Percentiles rank a stretch among this genome's conserved stretches.
Evolutionary conservation across 2,797 vertebrate genomes (phyloP).

Genomic region (Syngnathus rostellatus): DNA sequence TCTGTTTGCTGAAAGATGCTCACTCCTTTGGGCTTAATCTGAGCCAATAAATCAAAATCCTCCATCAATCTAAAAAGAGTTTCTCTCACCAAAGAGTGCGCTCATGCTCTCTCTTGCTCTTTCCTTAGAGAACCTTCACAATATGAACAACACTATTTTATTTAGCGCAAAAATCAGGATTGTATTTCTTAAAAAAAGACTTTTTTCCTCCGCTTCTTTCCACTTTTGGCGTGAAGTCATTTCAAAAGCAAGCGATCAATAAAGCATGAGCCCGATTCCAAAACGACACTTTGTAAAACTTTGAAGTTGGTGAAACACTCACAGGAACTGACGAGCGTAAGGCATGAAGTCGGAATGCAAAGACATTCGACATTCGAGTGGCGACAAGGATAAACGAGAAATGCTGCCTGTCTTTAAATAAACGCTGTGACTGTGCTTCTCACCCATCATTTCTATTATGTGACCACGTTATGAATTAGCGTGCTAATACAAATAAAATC

Average conservation of each 20-base stretch:
- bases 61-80: conserved; percentile 23
- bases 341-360: not conserved
- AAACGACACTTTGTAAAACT: not conserved
- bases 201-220: not conserved
- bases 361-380: not conserved
- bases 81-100: not conserved
- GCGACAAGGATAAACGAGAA: not conserved
- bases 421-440: conserved; percentile 27
- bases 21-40: conserved; percentile 18
- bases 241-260: conserved; percentile 18
- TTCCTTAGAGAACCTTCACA: not conserved
- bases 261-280: not conserved
- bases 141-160: not conserved
- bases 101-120: not conserved
- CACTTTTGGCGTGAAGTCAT: conserved; percentile 14
- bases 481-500: conserved; percentile 20
- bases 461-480: conserved; percentile 29
- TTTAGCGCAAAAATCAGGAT: not conserved
- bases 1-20: conserved; percentile 13
- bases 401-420: conserved; percentile 17
- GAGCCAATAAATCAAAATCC: conserved; percentile 28
- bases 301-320: conserved; percentile 20
- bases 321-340: not conserved
- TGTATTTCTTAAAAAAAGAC: not conserved
- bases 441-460: conserved; percentile 32